Conservation (phyloP, 2,797 vertebrate genomes). For the Dermochelys coriacea region DNA sequence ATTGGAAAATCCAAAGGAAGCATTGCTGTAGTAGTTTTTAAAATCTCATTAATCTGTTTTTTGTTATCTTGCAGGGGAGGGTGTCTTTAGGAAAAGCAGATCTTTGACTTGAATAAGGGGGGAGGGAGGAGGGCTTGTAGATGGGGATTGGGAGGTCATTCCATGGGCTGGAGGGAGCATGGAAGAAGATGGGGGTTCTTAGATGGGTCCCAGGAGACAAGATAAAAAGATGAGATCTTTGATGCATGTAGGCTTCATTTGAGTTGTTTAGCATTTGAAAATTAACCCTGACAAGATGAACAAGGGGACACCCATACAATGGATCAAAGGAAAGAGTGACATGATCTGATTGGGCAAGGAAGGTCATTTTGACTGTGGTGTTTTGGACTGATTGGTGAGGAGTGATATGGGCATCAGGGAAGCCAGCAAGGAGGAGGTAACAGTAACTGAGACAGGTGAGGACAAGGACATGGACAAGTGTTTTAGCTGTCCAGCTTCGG, state of each 20-base stretch:
- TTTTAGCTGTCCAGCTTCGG: slow-evolving; percentile 21
- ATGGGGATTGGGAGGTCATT: slow-evolving; percentile 71
- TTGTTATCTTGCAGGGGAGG: slow-evolving; percentile 76
- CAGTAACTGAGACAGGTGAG: slow-evolving; percentile 3
- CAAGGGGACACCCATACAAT: background rate
- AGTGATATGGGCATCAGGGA: background rate
- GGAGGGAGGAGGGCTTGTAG: slow-evolving; percentile 60
- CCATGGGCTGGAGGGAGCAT: rapidly evolving
- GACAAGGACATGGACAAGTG: slow-evolving; percentile 8
- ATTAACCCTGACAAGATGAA: slow-evolving; percentile 47
- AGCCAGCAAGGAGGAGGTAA: slow-evolving; percentile 29
- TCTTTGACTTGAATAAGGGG: slow-evolving; percentile 75
- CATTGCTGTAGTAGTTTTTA: slow-evolving; percentile 39
- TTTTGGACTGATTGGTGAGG: background rate
- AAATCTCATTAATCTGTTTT: slow-evolving; percentile 77
- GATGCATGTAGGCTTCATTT: slow-evolving; percentile 29
- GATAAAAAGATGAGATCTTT: slow-evolving; percentile 65
- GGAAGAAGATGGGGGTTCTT: slow-evolving; percentile 35
- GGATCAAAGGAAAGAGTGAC: slow-evolving; percentile 30
- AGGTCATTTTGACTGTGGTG: slow-evolving; percentile 10
- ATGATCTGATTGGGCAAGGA: background rate
- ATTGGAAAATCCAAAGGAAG: slow-evolving; percentile 69
- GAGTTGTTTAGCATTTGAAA: slow-evolving; percentile 43
- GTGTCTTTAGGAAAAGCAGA: slow-evolving; percentile 60
- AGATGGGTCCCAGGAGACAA: slow-evolving; percentile 63